Evolutionary conservation across 2,113 vertebrate genomes (phyloP).

Genomic region (Oreochromis tanganicae): DNA sequence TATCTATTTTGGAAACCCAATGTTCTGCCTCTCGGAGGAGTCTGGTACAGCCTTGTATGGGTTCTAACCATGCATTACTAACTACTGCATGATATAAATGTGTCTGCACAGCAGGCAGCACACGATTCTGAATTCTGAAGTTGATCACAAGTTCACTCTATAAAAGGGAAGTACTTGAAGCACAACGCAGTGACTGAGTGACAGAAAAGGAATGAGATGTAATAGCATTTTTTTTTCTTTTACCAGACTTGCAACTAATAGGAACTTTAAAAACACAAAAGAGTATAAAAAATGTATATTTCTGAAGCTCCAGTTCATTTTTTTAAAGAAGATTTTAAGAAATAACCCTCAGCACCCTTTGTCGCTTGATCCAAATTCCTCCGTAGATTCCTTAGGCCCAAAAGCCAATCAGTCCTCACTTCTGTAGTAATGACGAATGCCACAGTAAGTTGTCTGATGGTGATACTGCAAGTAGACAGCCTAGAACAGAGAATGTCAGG

Average conservation of each 20-base stretch:
- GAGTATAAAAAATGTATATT: not conserved
- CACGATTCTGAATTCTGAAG: not conserved
- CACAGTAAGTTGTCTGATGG: constrained; percentile 28
- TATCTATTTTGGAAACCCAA: not conserved
- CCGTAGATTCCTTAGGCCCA: not conserved
- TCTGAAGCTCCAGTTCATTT: not conserved
- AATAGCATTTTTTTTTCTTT: not conserved
- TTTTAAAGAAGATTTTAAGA: not conserved
- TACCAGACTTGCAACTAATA: not conserved
- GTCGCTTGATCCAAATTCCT: not conserved
- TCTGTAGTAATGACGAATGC: not conserved
- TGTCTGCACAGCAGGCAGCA: not conserved
- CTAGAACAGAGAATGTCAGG: not conserved
- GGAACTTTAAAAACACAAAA: not conserved
- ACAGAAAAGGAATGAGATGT: not conserved
- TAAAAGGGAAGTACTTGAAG: not conserved
- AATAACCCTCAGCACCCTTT: not conserved
- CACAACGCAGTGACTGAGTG: not conserved
- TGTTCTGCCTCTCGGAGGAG: not conserved
- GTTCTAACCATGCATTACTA: not conserved
- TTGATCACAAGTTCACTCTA: not conserved
- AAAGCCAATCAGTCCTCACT: not conserved
- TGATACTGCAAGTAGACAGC: constrained; percentile 28
- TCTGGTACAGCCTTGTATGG: not conserved
- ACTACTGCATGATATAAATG: not conserved